Percentiles rank a stretch among this genome's conserved stretches.
Conservation (phyloP, 2,113 vertebrate species). For the Motacilla tschutschensis region DNA sequence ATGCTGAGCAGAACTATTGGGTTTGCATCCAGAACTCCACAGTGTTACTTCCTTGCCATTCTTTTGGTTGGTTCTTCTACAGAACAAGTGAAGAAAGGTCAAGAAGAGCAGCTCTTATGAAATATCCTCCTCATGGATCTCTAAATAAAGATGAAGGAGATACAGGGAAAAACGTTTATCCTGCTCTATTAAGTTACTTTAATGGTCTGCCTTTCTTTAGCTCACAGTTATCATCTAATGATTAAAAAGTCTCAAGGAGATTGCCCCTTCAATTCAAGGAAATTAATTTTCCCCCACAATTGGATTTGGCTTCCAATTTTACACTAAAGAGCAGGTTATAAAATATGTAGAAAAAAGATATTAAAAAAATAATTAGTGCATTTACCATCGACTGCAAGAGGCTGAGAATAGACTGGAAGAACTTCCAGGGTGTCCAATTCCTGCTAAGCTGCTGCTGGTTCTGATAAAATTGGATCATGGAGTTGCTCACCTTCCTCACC, state of each 20-base stretch:
- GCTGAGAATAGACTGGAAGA: not conserved
- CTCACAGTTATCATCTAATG: conserved; percentile 32
- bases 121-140: conserved; percentile 31
- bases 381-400: not conserved
- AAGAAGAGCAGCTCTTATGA: conserved; percentile 36
- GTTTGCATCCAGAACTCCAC: not conserved
- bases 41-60: not conserved
- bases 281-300: conserved; percentile 51
- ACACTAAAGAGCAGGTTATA: conserved; percentile 18
- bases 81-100: conserved; percentile 41
- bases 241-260: conserved; percentile 60
- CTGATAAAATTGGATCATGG: not conserved
- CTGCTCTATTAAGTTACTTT: conserved; percentile 53
- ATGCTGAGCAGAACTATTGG: not conserved
- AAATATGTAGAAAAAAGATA: conserved; percentile 28
- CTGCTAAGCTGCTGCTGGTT: not conserved
- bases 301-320: conserved; percentile 53
- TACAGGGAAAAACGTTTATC: conserved; percentile 32
- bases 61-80: conserved; percentile 12
- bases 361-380: conserved; percentile 30
- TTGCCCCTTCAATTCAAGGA: conserved; percentile 50
- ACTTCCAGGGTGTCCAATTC: not conserved
- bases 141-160: conserved; percentile 54
- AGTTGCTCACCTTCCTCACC: not conserved
- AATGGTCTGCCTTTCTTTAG: conserved; percentile 49